A percentile compares a stretch with the other conserved stretches of the same genome.
These are phyloP conservation scores for Stomatorhinus walkeri DNA, from an alignment of 2,797 vertebrate genomes.

Conservation along the genomic window DNA sequence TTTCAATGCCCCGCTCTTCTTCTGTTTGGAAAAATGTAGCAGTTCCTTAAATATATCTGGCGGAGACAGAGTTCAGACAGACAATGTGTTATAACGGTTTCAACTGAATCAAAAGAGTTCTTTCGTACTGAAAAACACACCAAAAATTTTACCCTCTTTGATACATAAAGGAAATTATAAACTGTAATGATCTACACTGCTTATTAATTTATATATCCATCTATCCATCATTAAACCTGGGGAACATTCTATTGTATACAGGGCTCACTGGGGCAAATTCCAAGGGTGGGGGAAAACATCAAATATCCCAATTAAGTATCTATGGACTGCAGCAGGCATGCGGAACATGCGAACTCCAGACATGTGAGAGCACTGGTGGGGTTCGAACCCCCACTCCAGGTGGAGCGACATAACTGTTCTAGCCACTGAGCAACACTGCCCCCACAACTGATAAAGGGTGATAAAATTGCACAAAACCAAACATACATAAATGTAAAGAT, in stretches of 20 bases:
- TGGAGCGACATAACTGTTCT: neutral
- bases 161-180: neutral
- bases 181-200: neutral
- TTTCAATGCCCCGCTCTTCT: conserved; percentile 44
- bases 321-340: neutral
- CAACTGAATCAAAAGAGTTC: neutral
- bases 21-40: conserved; percentile 50
- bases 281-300: neutral
- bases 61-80: neutral
- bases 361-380: neutral
- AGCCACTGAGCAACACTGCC: neutral
- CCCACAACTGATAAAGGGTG: neutral
- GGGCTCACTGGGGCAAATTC: neutral
- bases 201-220: neutral
- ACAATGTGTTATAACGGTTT: neutral
- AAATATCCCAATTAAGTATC: neutral
- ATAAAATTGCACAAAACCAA: neutral
- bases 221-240: neutral
- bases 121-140: neutral
- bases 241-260: neutral
- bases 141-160: neutral
- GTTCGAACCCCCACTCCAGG: neutral
- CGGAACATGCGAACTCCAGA: neutral
- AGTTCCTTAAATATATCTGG: conserved; percentile 59
- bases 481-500: neutral